Evolutionary conservation across 2,113 vertebrate species (phyloP), one percentile per base, ranked within the genome.

Genomic region (Solea senegalensis): DNA sequence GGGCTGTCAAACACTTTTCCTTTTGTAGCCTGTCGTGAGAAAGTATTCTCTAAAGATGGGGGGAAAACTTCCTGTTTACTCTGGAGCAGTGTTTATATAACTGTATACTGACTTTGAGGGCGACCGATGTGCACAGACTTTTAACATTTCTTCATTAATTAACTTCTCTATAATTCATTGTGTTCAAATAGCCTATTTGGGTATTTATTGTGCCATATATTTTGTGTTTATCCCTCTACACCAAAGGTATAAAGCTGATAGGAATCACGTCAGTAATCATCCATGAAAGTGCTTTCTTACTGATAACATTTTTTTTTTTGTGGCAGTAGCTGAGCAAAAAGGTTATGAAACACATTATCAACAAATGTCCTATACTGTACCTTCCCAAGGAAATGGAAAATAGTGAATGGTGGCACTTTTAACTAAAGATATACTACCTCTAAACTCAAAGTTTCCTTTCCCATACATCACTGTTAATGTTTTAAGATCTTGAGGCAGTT

Each of bases 1-100:
- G 44, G 54, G 48, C 71, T 53, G 76, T 88, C 74, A 88, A 80
- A 90, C 77, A 72, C 63, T 63, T 55, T 67, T 46, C 39, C 77
- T 53, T 16, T 65, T 54, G 54, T 74, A 67, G 26, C 50, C 39
- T 57, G 34, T 78, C 71, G 57, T 67, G 73, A 74, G 56, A 66
- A 69, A 80, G 71, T 44, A 72, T 83, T 82, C 62, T 81, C 49
- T 74, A 72, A 69, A 64, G 44, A 16, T 34, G 21, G 57, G 73
- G 69, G 54, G 50, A 56, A 78, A 58, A 52, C 57, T 78, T 82
- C 59, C 69, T 66, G 72, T 82, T 76, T 75, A 58, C 75, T 70
- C 64, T 73, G 74, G 55, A 70, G 66, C 65, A 41, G 74, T 85
- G 64, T 85, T 83, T 81, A 80, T 39, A 69, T 58, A 83, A 62